These are phyloP conservation scores for Epizoanthus scotinus DNA, from an alignment of 92 coral and sea anemone species.

Conservation along the genomic window DNA sequence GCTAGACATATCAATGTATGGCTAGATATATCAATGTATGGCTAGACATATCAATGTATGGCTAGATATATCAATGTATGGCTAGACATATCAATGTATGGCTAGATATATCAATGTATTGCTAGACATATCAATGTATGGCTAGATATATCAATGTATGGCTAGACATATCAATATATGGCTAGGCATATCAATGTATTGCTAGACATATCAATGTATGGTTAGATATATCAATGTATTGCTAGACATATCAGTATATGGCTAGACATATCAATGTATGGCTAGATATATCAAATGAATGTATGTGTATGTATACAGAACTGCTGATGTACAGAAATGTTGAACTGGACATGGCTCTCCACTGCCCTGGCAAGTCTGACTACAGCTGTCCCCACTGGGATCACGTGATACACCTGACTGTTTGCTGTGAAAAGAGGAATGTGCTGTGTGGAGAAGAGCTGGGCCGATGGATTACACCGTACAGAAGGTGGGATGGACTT, in stretches of 20 bases:
- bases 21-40: too few relatives aligned
- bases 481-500: constrained; percentile 65
- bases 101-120: not conserved
- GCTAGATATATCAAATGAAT: not conserved
- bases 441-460: constrained; percentile 89
- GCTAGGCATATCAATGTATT: too few relatives aligned
- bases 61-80: not conserved
- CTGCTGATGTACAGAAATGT: constrained; percentile 90
- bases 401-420: constrained; percentile 89
- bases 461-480: constrained; percentile 97
- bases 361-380: constrained; percentile 78
- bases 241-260: too few relatives aligned
- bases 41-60: not conserved
- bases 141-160: not conserved
- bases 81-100: not conserved
- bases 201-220: not conserved
- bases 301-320: constrained; percentile 46
- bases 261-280: not conserved
- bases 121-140: too few relatives aligned
- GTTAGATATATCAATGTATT: not conserved
- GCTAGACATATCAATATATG: not conserved
- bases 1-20: not conserved
- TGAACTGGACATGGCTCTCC: constrained; percentile 92
- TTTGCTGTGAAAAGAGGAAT: constrained; percentile 79
- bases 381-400: constrained; percentile 99